Evolutionary conservation across 2,113 vertebrate species (phyloP), one percentile per base, ranked within the genome.

Genomic region (Heterotis niloticus): DNA sequence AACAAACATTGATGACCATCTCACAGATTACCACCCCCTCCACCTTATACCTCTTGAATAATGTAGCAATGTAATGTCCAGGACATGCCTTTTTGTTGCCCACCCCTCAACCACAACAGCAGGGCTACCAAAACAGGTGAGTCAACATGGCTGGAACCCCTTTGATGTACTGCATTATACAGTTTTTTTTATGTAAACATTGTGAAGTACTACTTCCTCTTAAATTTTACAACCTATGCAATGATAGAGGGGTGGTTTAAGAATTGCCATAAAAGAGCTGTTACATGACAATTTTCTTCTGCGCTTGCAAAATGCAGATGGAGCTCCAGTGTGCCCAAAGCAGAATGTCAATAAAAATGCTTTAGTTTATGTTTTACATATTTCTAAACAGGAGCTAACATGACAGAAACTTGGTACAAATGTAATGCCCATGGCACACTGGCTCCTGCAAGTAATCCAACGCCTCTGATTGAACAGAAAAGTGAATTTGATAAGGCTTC

Each of bases 361-460:
- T 51, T 52, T 20, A 54, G 51, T 72, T 54, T 72, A 2, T n/a
- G 34, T 24, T 44, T 5, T 72, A 54, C 34, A 72, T 20, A 51
- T 72, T 72, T 54, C 51, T 14, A 72, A 72, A 72, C 52, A 71
- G 52, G 20, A 72, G n/a, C n/a, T 51, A 72, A 54, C 20, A 72
- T 54, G 34, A 44, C 44, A 29, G 1, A 12, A 71, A 70, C 16
- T 20, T 44, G 20, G 69, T n/a, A 44, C 34, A 44, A 44, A 44
- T 44, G 20, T 54, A 51, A 20, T 71, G 34, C 18, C 69, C 11
- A 52, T 18, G 69, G 34, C 69, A 71, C 29, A 51, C 52, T 20
- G 18, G 44, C 20, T 71, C 51, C 34, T 44, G 34, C 2, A 44
- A 44, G 34, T 44, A 44, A 44, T 7, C 34, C 34, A 44, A 44